phyloP scores from a whole-genome alignment of 2,113 vertebrate genomes.

The Gyps fulvus region DNA sequence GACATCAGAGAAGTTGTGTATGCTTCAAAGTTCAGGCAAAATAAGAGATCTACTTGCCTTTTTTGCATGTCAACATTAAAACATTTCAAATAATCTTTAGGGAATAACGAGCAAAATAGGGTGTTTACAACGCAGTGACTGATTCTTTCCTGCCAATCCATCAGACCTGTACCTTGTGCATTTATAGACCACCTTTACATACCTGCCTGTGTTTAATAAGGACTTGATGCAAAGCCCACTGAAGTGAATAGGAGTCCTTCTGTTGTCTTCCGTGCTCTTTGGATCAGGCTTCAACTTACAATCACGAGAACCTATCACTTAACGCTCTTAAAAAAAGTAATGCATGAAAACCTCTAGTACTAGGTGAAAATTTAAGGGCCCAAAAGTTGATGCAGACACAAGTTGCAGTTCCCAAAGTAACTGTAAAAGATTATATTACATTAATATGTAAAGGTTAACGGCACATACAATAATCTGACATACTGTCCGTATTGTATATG shows the following conservation, averaged over 20 bases:
- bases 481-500: neutral
- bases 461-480: neutral
- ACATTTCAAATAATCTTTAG: neutral
- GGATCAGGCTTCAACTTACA: neutral
- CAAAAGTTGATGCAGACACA: neutral
- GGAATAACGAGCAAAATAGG: neutral
- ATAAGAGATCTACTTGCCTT: neutral
- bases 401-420: neutral
- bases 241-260: neutral
- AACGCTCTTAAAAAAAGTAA: neutral
- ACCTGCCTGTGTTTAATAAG: neutral
- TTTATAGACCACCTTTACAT: neutral
- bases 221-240: neutral
- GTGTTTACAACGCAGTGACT: neutral
- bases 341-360: neutral
- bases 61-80: neutral
- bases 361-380: neutral
- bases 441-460: neutral
- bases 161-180: neutral
- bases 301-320: neutral
- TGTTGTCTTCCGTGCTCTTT: neutral
- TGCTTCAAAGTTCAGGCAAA: neutral
- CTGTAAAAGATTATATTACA: neutral
- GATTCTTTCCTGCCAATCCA: neutral
- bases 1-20: neutral